phyloP scores from a whole-genome alignment of 2,113 vertebrate genomes.

The Cardinalis cardinalis region DNA sequence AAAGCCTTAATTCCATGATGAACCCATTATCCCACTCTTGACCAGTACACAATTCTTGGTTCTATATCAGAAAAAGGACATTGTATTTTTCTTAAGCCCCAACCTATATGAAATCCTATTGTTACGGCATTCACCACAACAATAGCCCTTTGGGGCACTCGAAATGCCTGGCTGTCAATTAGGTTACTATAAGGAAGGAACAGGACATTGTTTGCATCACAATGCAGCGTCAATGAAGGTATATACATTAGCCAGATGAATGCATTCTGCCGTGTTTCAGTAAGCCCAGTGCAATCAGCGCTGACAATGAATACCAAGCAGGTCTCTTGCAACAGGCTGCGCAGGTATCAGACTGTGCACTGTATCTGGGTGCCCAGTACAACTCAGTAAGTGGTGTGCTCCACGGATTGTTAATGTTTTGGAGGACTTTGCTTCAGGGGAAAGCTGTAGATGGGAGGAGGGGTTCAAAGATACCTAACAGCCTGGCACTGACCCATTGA shows the following conservation, averaged over 20 bases:
- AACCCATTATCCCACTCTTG: neutral
- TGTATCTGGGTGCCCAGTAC: neutral
- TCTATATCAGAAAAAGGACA: slow-evolving; percentile 35
- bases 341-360: neutral
- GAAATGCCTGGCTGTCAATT: slow-evolving; percentile 50
- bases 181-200: slow-evolving; percentile 45
- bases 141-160: slow-evolving; percentile 25
- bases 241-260: slow-evolving; percentile 61
- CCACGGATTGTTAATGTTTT: neutral
- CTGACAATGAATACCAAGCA: slow-evolving; percentile 56
- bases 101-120: slow-evolving; percentile 54
- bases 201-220: slow-evolving; percentile 40
- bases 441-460: neutral
- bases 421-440: neutral
- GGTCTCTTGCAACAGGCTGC: neutral
- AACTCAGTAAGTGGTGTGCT: rapidly evolving
- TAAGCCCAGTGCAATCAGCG: neutral
- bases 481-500: slow-evolving; percentile 60
- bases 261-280: slow-evolving; percentile 13
- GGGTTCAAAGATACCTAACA: slow-evolving; percentile 46
- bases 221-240: slow-evolving; percentile 54
- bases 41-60: neutral
- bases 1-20: neutral
- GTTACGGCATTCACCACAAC: slow-evolving; percentile 26
- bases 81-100: slow-evolving; percentile 23